These are phyloP conservation scores for Lepus europaeus DNA, from an alignment of 2,113 vertebrate species.

Conservation along the genomic window DNA sequence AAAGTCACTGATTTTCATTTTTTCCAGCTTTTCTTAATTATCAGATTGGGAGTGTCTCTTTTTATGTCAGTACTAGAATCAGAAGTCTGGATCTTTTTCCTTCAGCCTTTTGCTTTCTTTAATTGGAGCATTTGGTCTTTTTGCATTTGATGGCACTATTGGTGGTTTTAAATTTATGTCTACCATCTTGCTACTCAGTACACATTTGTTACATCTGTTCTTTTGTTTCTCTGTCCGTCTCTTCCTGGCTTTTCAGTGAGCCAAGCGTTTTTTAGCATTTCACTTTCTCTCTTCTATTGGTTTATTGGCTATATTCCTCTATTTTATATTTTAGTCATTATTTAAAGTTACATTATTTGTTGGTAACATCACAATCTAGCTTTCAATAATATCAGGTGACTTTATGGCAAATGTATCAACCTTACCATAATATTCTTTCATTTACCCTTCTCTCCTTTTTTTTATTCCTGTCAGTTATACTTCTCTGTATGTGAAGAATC, in stretches of 20 bases:
- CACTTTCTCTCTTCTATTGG: not conserved
- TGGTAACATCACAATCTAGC: not conserved
- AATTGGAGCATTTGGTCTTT: not conserved
- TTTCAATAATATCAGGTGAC: constrained; percentile 33
- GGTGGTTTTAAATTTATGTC: not conserved
- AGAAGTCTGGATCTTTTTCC: not conserved
- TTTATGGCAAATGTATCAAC: not conserved
- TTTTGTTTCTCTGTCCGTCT: not conserved
- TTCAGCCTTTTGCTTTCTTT: not conserved
- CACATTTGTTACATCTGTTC: not conserved
- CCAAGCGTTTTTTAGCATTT: not conserved
- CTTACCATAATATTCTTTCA: not conserved
- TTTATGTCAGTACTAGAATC: not conserved
- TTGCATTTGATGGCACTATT: not conserved
- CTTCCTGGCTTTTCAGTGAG: not conserved
- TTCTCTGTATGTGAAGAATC: not conserved
- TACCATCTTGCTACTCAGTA: not conserved
- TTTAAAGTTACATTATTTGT: not conserved
- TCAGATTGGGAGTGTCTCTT: not conserved
- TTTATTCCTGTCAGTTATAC: not conserved
- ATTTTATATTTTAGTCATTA: constrained; percentile 19
- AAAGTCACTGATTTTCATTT: not conserved
- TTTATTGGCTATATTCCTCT: not conserved
- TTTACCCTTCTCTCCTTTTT: not conserved
- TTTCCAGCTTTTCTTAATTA: not conserved